Evolutionary conservation across 1,140 invertebrate species (phyloP).

Genomic region (Condylostylus longicornis): DNA sequence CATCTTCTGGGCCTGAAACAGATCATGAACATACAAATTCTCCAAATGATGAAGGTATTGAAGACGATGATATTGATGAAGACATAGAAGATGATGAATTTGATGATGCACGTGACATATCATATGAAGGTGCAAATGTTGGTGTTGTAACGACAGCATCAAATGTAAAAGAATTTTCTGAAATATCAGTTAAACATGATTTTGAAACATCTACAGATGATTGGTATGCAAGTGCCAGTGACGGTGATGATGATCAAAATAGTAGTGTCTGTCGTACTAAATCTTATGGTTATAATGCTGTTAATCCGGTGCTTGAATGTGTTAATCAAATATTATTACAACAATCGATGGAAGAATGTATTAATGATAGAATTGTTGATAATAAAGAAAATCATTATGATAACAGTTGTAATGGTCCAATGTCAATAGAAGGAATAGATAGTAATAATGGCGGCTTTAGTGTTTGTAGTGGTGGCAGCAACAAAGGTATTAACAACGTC

Average conservation of each 20-base stretch:
- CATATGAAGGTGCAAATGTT: not conserved
- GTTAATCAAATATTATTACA: slow-evolving; percentile 39
- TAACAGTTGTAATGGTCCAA: too few relatives aligned
- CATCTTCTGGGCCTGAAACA: slow-evolving; percentile 8
- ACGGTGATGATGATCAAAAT: slow-evolving; percentile 42
- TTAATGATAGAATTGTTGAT: not conserved
- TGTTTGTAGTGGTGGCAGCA: slow-evolving; percentile 6
- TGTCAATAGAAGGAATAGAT: not conserved
- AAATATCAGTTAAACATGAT: slow-evolving; percentile 26
- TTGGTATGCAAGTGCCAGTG: slow-evolving; percentile 44
- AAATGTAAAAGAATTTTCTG: slow-evolving; percentile 21
- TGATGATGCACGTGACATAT: not conserved
- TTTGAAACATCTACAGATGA: slow-evolving; percentile 38
- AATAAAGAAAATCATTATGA: not conserved
- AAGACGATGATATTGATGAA: slow-evolving; percentile 12
- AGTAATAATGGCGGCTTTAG: slow-evolving; percentile 4
- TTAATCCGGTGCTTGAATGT: slow-evolving; percentile 54
- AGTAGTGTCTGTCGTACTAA: slow-evolving; percentile 27
- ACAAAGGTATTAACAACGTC: slow-evolving; percentile 1
- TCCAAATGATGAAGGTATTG: slow-evolving; percentile 15
- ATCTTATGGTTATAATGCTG: slow-evolving; percentile 29
- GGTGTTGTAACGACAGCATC: slow-evolving; percentile 15
- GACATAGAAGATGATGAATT: slow-evolving; percentile 8
- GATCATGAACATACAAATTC: slow-evolving; percentile 23
- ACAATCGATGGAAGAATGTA: slow-evolving; percentile 27